These are phyloP conservation scores for Serranus cabrilla DNA, from an alignment of 2,797 vertebrate species.

Conservation along the genomic window DNA sequence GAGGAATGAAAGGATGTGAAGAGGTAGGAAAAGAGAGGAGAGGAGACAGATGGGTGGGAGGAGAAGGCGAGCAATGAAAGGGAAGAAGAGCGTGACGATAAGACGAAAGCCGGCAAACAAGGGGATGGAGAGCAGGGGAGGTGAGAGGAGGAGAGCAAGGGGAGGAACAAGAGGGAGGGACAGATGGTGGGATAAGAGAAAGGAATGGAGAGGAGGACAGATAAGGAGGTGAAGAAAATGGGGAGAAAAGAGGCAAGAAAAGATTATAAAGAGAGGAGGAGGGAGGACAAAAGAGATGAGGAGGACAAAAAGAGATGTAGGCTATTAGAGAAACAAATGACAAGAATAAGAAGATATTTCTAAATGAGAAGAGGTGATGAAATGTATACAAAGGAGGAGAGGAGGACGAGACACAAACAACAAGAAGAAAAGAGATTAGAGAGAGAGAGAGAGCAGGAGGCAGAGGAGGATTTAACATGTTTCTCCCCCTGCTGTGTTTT, in stretches of 20 bases:
- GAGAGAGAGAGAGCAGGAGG: background rate
- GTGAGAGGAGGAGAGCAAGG: slow-evolving; percentile 10
- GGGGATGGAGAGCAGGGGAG: slow-evolving; percentile 20
- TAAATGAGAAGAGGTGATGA: background rate
- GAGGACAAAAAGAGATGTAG: background rate
- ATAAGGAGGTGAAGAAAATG: background rate
- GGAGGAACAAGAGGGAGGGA: slow-evolving; percentile 15
- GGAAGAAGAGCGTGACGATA: slow-evolving; percentile 43
- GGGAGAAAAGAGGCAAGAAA: rapidly evolving
- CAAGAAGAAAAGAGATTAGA: no score
- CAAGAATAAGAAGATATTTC: background rate
- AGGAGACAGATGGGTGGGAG: slow-evolving; percentile 62
- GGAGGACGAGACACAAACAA: no score
- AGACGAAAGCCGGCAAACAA: slow-evolving; percentile 22
- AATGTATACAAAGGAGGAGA: background rate
- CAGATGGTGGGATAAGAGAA: slow-evolving; percentile 49
- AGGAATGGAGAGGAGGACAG: background rate
- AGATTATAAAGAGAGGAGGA: background rate
- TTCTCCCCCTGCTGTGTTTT: background rate
- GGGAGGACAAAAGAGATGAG: no score
- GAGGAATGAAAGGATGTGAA: slow-evolving; percentile 11
- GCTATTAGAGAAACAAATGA: no score
- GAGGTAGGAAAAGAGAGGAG: slow-evolving; percentile 21
- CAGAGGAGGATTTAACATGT: background rate
- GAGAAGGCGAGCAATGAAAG: slow-evolving; percentile 47